Evolutionary conservation across 2,113 vertebrate genomes (phyloP), one percentile per base, ranked within the genome.

Genomic region (Phodopus roborovskii): DNA sequence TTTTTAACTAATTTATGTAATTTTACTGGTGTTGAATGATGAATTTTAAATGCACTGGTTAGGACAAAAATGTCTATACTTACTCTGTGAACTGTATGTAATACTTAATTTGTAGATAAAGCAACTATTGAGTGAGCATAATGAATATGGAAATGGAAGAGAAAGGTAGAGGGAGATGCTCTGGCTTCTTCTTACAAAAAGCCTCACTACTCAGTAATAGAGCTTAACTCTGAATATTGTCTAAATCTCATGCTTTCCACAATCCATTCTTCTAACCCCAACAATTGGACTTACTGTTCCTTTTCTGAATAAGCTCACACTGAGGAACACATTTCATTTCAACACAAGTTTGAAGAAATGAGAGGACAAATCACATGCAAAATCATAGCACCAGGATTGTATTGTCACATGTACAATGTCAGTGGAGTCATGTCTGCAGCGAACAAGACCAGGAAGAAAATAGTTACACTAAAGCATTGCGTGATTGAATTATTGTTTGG

Each of bases 381-480:
- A 66, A 50, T 53, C 45, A 53, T 13, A 79, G 30, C 33, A 68
- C 33, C 13, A 50, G 28, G 13, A 24, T 45, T 77, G n/a, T 36
- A 62, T 70, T 53, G 28, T 89, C 0, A 19, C 39, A 5, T 48
- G 39, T 62, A 81, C 85, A 12, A 20, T 28, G n/a, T 81, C 15
- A 81, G 60, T 66, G 56, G 85, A 66, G 82, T 9, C 48, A 7
- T 24, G 13, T 56, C 58, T 10, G 56, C 24, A 90, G 20, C 11
- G 36, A 82, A 33, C 87, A 36, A 58, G 92, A 60, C 92, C 53
- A 81, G 83, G 81, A 39, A 92, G 26, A 74, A 95, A 77, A 42
- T 36, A 70, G 10, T 77, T n/a, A 26, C 1, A 64, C 0, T 83
- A 5, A 92, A 78, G 7, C 1, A 45, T 13, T 83, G 45, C 7